Evolutionary conservation across 2,113 vertebrate genomes (phyloP).

Genomic region (Mesitornis unicolor): DNA sequence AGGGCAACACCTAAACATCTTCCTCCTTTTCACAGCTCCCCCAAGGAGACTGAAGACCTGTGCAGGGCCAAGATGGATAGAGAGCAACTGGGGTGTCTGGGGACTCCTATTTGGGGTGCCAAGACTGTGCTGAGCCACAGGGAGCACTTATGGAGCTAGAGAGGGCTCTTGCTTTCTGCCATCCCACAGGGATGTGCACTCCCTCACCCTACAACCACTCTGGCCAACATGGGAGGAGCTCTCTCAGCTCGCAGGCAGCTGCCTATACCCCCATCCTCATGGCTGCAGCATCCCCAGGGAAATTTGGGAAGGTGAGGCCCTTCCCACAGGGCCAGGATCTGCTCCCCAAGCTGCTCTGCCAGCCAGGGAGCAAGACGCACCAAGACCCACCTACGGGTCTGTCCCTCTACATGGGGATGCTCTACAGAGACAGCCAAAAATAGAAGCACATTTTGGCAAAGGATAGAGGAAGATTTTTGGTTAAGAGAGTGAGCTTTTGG

Average conservation of each 20-base stretch:
- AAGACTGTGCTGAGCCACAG: background rate
- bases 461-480: accelerated
- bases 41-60: background rate
- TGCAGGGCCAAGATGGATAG: too few species aligned
- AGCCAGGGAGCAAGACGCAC: background rate
- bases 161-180: background rate
- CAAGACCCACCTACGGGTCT: background rate
- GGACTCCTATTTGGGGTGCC: background rate
- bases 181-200: background rate
- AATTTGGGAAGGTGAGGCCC: background rate
- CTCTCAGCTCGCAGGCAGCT: background rate
- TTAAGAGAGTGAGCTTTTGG: background rate
- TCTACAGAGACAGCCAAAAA: background rate
- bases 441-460: background rate
- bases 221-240: background rate
- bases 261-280: background rate
- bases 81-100: background rate
- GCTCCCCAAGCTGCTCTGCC: background rate
- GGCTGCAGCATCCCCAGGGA: background rate
- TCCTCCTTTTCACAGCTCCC: background rate
- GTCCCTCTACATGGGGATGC: background rate
- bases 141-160: background rate
- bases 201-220: background rate
- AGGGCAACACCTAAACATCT: background rate
- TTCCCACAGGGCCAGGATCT: background rate